phyloP scores from a whole-genome alignment of 2,888 invertebrate genomes.

The Meliscaeva auricollis region DNA sequence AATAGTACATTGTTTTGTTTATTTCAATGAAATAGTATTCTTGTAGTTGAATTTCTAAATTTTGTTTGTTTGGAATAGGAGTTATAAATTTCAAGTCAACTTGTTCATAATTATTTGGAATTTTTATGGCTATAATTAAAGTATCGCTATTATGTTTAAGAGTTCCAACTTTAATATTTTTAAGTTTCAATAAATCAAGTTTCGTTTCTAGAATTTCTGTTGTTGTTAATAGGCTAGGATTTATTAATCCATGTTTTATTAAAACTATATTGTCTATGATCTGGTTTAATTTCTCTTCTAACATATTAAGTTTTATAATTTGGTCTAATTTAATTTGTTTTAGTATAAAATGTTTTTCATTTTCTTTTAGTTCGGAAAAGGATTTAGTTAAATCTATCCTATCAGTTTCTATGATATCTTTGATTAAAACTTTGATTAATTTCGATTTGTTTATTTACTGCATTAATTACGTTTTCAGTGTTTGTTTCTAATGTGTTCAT shows the following conservation, averaged over 20 bases:
- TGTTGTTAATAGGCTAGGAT: constrained; percentile 36
- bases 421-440: not conserved
- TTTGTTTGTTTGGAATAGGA: not conserved
- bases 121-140: not conserved
- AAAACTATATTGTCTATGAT: constrained; percentile 28
- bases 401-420: constrained; percentile 3
- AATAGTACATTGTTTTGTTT: constrained; percentile 4
- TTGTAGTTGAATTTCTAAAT: constrained; percentile 5
- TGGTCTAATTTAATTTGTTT: constrained; percentile 2
- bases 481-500: constrained; percentile 1
- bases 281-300: constrained; percentile 41
- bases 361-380: not conserved
- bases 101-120: not conserved
- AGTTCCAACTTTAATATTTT: too few species aligned
- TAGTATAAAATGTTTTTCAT: not conserved
- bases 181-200: not conserved
- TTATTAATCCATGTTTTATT: constrained; percentile 36
- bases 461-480: not conserved
- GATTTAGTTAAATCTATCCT: not conserved
- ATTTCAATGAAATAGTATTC: constrained; percentile 7
- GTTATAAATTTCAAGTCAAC: not conserved
- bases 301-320: not conserved
- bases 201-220: constrained; percentile 21
- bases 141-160: not conserved
- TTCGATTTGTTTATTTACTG: constrained; percentile 3